A percentile compares a stretch with the other conserved stretches of the same genome.
These are phyloP conservation scores for Apantesis nais DNA, from an alignment of 2,888 invertebrate genomes.

Conservation along the genomic window DNA sequence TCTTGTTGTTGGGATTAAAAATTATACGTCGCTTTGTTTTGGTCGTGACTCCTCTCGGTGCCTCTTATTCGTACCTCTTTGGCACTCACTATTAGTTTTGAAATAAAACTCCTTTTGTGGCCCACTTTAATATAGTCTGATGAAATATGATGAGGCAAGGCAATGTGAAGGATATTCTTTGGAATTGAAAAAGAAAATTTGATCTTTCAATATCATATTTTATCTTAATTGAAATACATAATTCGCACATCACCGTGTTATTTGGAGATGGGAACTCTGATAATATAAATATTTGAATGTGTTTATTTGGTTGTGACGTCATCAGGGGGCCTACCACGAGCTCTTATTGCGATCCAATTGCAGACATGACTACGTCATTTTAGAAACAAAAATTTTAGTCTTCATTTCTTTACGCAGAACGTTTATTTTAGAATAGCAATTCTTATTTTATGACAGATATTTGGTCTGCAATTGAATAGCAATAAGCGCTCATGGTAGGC, in stretches of 20 bases:
- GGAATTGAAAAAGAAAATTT: neutral
- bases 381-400: no score
- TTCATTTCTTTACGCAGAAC: no score
- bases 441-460: no score
- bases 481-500: no score
- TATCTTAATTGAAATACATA: neutral
- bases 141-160: conserved; percentile 2
- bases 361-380: no score
- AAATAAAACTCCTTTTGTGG: conserved; percentile 33
- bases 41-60: conserved; percentile 20
- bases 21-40: conserved; percentile 74
- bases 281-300: no score
- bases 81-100: conserved; percentile 45
- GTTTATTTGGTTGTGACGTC: no score
- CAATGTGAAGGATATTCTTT: neutral
- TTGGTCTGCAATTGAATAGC: no score
- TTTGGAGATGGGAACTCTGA: neutral
- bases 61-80: conserved; percentile 31
- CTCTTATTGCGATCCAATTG: no score
- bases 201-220: neutral
- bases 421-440: no score
- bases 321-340: no score
- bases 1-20: conserved; percentile 79
- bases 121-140: conserved; percentile 15
- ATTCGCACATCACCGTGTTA: no score